Base-by-base conservation (phyloP, 1,140 invertebrate species). In the Probaryconus sp. region DNA sequence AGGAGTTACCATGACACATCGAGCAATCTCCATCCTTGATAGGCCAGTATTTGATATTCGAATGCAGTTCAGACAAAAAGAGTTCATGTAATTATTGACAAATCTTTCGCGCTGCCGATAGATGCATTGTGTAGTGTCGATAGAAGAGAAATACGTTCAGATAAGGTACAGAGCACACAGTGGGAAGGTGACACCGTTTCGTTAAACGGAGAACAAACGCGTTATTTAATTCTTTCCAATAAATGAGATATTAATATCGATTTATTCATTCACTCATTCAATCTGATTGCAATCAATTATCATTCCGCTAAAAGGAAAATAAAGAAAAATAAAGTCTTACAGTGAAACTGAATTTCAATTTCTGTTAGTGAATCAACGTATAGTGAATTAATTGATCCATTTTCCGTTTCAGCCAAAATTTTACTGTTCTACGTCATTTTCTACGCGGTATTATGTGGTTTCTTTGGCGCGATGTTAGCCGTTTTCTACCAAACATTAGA, bases 401-500 rank as follows among this genome's bases (percentile, higher is more conserved):
- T n/a, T n/a, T n/a, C n/a, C 10, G 31, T 24, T 94, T 38, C 91
- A 97, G 95, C 93, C 50, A 97, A 97, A 90, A 97, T 98, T 88
- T 90, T 95, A 68, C 85, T 97, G 60, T 99, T 98, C 91, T 98
- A 98, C 88, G 83, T 96, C 63, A 92, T 97, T 86, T 98, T 97
- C 90, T 98, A 98, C 89, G 90, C 92, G 45, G 92, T 92, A 71
- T 91, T 99, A 80, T 91, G 93, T 75, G 92, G 93, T 26, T 98
- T 98, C 90, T 98, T 98, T 88, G 92, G 94, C 55, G 94, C 93
- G 10, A 93, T 98, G 92, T 89, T 98, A 85, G 92, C 94, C 53
- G 92, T 98, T 75, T 98, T 98, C 89, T 97, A 95, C 85, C 94
- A 96, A 87, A 98, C 96, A 18, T 88, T 98, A 80, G 95, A 97